Evolutionary conservation across 2,797 vertebrate genomes (phyloP).

Genomic region (Oryzias dopingdopingensis): DNA sequence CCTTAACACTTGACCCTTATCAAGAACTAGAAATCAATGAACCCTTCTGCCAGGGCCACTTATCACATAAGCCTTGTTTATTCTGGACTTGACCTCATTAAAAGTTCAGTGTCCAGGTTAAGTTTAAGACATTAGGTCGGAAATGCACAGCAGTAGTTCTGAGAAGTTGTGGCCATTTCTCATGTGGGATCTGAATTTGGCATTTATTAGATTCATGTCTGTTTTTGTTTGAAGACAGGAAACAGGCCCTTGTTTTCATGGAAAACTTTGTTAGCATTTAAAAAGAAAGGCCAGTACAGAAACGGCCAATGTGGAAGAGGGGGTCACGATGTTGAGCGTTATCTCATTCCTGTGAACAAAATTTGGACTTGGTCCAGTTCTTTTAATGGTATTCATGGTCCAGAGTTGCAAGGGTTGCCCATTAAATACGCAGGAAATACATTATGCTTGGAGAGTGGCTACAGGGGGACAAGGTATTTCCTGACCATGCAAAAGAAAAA

Average conservation of each 20-base stretch:
- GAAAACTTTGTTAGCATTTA: slow-evolving; percentile 16
- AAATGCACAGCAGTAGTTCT: slow-evolving; percentile 20
- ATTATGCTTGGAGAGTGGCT: slow-evolving; percentile 48
- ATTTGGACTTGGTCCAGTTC: slow-evolving; percentile 24
- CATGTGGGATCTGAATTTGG: slow-evolving; percentile 27
- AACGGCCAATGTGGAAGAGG: slow-evolving; percentile 9
- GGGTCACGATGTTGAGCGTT: slow-evolving; percentile 11
- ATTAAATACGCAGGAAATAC: slow-evolving; percentile 67
- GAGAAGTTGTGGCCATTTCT: slow-evolving; percentile 27
- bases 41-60: background rate
- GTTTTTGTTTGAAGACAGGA: slow-evolving; percentile 31
- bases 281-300: slow-evolving; percentile 1
- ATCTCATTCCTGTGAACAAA: slow-evolving; percentile 17
- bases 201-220: slow-evolving; percentile 37
- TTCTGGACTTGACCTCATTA: background rate
- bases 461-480: slow-evolving; percentile 49
- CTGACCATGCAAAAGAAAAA: slow-evolving; percentile 12
- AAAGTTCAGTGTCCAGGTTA: background rate
- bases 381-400: slow-evolving; percentile 17
- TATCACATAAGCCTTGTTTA: slow-evolving; percentile 7
- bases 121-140: slow-evolving; percentile 14
- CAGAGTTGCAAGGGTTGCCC: slow-evolving; percentile 37
- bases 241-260: slow-evolving; percentile 27
- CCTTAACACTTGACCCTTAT: too few species aligned
- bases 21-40: too few species aligned